phyloP scores from a whole-genome alignment of 2,797 vertebrate genomes.

The Macroramphosus scolopax region DNA sequence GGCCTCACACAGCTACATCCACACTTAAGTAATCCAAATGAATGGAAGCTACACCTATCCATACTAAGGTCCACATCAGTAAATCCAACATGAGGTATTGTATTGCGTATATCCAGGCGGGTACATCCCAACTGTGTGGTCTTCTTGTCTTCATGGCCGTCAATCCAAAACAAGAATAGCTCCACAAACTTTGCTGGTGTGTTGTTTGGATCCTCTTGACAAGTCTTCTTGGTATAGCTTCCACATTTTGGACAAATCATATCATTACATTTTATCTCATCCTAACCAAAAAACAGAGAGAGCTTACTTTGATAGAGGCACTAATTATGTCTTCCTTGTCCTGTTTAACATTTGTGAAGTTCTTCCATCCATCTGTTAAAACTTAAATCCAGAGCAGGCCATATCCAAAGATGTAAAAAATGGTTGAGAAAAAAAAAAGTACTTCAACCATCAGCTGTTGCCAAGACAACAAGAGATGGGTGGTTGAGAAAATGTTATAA shows the following conservation, averaged over 20 bases:
- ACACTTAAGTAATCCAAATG: slow-evolving; percentile 74
- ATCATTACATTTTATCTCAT: slow-evolving; percentile 15
- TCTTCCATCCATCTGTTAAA: slow-evolving; percentile 54
- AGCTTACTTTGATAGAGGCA: slow-evolving; percentile 10
- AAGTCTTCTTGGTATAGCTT: slow-evolving; percentile 52
- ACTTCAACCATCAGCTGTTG: slow-evolving; percentile 65
- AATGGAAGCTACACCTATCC: slow-evolving; percentile 63
- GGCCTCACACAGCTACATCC: slow-evolving; percentile 71
- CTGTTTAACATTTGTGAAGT: slow-evolving; percentile 24
- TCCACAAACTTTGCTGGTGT: slow-evolving; percentile 52
- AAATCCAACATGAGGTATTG: slow-evolving; percentile 65
- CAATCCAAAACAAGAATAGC: slow-evolving; percentile 57
- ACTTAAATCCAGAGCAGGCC: slow-evolving; percentile 69
- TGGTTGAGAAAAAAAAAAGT: slow-evolving; percentile 47
- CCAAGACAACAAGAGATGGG: slow-evolving; percentile 36
- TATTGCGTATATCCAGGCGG: slow-evolving; percentile 60
- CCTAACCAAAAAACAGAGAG: slow-evolving; percentile 32
- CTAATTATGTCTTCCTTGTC: slow-evolving; percentile 27
- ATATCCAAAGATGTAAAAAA: slow-evolving; percentile 70
- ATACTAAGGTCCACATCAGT: slow-evolving; percentile 53
- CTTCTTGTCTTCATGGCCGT: slow-evolving; percentile 70
- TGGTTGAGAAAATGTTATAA: slow-evolving; percentile 45
- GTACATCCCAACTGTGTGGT: slow-evolving; percentile 57
- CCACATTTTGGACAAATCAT: slow-evolving; percentile 30
- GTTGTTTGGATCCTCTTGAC: slow-evolving; percentile 53